phyloP scores from a whole-genome alignment of 2,113 vertebrate species.

The Podilymbus podiceps region DNA sequence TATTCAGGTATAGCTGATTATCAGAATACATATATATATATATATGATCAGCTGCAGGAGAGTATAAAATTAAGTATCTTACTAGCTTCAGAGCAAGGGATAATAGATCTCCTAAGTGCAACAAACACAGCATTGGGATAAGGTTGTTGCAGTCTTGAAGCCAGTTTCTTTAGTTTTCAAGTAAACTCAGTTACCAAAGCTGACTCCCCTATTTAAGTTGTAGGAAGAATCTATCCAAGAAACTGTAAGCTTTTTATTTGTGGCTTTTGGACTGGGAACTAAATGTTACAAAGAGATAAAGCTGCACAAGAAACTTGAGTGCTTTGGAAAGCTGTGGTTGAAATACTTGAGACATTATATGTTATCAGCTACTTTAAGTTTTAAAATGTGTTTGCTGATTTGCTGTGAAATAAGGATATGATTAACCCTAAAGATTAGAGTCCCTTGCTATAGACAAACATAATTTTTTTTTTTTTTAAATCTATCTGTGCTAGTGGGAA shows the following conservation, averaged over 20 bases:
- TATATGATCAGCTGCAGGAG: not conserved
- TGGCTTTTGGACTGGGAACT: not conserved
- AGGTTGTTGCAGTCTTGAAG: not conserved
- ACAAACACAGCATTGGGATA: not conserved
- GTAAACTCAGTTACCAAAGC: not conserved
- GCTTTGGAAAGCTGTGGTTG: not conserved
- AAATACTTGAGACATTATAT: not conserved
- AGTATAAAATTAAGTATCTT: not conserved
- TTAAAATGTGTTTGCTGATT: not conserved
- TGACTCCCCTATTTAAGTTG: not conserved
- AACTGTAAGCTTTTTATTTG: not conserved
- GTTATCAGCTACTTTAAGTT: not conserved
- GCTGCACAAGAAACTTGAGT: not conserved
- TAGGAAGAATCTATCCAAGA: not conserved
- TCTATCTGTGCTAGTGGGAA: not conserved
- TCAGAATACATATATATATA: not conserved
- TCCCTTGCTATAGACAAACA: not conserved
- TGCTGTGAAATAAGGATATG: not conserved
- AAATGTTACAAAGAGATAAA: not conserved
- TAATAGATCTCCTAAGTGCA: not conserved
- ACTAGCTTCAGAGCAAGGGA: not conserved
- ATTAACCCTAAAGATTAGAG: not conserved
- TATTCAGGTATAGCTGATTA: not conserved
- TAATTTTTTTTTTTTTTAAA: not conserved
- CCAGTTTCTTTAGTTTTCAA: not conserved